These are phyloP conservation scores for Crepidodera aurea DNA, from an alignment of 2,888 invertebrate genomes.

Conservation along the genomic window DNA sequence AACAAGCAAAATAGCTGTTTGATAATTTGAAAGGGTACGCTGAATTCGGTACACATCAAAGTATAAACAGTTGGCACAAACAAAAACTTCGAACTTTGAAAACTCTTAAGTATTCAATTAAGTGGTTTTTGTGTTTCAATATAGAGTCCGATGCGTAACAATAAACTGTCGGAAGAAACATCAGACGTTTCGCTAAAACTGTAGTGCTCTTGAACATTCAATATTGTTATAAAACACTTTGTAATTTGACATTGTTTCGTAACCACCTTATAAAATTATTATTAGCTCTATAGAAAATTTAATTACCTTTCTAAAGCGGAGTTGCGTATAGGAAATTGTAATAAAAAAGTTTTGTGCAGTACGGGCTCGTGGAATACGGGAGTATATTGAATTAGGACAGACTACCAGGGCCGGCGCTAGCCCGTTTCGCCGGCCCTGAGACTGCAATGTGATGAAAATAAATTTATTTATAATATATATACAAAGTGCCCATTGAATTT, in stretches of 20 bases:
- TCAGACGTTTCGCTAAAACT: neutral
- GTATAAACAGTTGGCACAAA: neutral
- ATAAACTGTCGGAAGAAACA: slow-evolving; percentile 21
- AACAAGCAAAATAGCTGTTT: too few relatives aligned
- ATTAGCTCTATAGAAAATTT: slow-evolving; percentile 21
- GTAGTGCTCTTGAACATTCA: slow-evolving; percentile 1
- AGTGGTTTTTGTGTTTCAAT: slow-evolving; percentile 11
- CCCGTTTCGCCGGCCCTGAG: too few relatives aligned
- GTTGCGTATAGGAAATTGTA: too few relatives aligned
- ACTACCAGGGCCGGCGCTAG: too few relatives aligned
- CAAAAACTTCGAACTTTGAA: neutral
- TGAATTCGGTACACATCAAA: neutral
- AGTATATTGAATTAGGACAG: too few relatives aligned
- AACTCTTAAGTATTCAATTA: neutral
- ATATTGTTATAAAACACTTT: slow-evolving; percentile 21
- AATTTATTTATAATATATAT: too few relatives aligned
- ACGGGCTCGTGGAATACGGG: neutral
- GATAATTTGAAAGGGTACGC: neutral
- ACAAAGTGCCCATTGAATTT: too few relatives aligned
- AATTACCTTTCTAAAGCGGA: slow-evolving; percentile 16
- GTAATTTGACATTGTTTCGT: slow-evolving; percentile 10
- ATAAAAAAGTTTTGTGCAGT: neutral
- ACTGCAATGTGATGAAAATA: too few relatives aligned
- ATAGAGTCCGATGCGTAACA: slow-evolving; percentile 10
- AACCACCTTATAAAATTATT: slow-evolving; percentile 23